Percentiles rank a stretch among this genome's conserved stretches.
phyloP scores from a whole-genome alignment of 2,888 invertebrate species.

The Schrankia costaestrigalis region DNA sequence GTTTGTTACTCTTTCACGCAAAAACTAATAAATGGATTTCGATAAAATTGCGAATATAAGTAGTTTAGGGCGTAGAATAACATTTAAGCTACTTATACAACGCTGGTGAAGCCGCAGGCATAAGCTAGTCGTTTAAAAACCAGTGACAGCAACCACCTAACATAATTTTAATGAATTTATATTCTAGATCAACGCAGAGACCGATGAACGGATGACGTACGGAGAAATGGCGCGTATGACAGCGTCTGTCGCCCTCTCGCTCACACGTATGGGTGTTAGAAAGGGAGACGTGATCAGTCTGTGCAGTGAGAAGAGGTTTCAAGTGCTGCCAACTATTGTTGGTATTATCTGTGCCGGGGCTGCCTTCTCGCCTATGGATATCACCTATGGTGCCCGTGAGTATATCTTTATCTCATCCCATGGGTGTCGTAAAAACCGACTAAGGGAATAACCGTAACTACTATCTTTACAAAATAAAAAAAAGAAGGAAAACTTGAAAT shows the following conservation, averaged over 20 bases:
- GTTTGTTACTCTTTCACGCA: too few relatives aligned
- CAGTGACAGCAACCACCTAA: neutral
- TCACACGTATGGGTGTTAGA: slow-evolving; percentile 38
- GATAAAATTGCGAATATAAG: too few relatives aligned
- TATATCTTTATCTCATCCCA: too few relatives aligned
- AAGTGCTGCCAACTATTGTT: slow-evolving; percentile 29
- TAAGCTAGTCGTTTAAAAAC: neutral
- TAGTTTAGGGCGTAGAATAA: too few relatives aligned
- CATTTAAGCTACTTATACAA: too few relatives aligned
- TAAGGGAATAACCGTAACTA: too few relatives aligned
- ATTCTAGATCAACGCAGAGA: slow-evolving; percentile 31
- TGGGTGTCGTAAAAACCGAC: too few relatives aligned
- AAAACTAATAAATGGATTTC: too few relatives aligned
- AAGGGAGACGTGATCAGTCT: slow-evolving; percentile 41
- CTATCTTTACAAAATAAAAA: too few relatives aligned
- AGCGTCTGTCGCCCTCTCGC: slow-evolving; percentile 45
- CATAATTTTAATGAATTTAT: neutral
- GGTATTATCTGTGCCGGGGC: slow-evolving; percentile 36
- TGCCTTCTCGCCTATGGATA: slow-evolving; percentile 22
- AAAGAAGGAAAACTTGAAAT: too few relatives aligned
- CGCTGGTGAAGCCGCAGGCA: too few relatives aligned
- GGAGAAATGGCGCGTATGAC: slow-evolving; percentile 38
- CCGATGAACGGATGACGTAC: slow-evolving; percentile 34
- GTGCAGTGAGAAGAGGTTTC: slow-evolving; percentile 35
- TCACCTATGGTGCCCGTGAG: slow-evolving; percentile 27